A percentile compares a stretch with the other conserved stretches of the same genome.
These are phyloP conservation scores for Monoplex corrugatus DNA, from an alignment of 2,888 invertebrate genomes.

Conservation along the genomic window DNA sequence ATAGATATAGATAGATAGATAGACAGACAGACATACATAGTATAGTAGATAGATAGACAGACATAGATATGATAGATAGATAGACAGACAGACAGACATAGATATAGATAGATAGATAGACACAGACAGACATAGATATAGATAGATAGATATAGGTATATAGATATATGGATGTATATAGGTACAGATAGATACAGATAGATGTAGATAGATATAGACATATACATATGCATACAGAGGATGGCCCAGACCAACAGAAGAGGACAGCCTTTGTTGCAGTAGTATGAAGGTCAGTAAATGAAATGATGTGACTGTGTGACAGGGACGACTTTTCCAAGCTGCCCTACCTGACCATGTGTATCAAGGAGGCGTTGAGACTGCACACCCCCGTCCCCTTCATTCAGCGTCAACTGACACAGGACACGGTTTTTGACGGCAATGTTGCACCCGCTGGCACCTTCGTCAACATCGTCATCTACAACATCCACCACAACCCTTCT, in stretches of 20 bases:
- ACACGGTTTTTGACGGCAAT: conserved; percentile 67
- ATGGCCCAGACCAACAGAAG: neutral
- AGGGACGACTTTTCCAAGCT: conserved; percentile 74
- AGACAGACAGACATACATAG: no score
- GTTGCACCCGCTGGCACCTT: conserved; percentile 66
- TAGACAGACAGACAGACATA: no score
- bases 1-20: no score
- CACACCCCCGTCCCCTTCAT: conserved; percentile 74
- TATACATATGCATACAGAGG: neutral
- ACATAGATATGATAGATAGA: no score
- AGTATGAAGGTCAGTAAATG: no score
- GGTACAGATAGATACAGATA: neutral
- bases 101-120: no score
- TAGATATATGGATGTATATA: neutral
- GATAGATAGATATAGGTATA: no score
- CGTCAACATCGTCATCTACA: conserved; percentile 69
- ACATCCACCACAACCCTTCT: conserved; percentile 71
- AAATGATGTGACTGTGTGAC: no score
- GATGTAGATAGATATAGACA: neutral
- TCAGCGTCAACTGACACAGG: conserved; percentile 67
- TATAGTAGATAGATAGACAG: no score
- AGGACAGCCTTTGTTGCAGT: no score
- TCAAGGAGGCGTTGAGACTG: conserved; percentile 74
- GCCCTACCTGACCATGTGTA: conserved; percentile 73
- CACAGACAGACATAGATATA: no score